Evolutionary conservation across 2,888 invertebrate species (phyloP), one percentile per base, ranked within the genome.

Genomic region (Asteroscopus sphinx): DNA sequence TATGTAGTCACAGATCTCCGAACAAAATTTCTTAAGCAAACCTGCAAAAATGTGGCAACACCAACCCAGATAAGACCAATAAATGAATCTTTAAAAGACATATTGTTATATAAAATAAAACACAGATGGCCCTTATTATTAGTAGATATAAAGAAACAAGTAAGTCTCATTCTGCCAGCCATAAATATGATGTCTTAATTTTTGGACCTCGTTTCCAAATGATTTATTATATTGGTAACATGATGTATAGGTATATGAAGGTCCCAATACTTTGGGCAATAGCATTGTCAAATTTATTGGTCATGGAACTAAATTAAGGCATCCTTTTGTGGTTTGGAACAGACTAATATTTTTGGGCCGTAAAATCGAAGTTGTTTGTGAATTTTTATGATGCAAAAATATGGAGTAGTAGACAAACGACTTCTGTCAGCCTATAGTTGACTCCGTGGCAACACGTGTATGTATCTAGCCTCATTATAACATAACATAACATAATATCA

Each of bases 101-200:
- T 41, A 42, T 42, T 47, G 37, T 53, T 8, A 42, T 60, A 72
- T 51, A 61, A 32, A 55, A 57, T 51, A 54, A 25, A 47, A 64
- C 56, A 55, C 64, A 41, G 68, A 71, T 71, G 75, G 75, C 73
- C 72, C 76, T 75, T 73, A 65, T 62, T 75, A 64, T 68, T 64
- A 75, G 72, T 73, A 75, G 76, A 68, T 70, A 70, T 56, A 52
- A 52, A 51, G 16, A 28, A 37, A 35, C 49, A 30, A 41, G 47
- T 60, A 54, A 53, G 46, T 58, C 54, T 28, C 65, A 56, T 60
- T 68, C 48, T 39, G 58, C 45, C 57, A 55, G 53, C 56, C 25
- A 60, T 71, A 73, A 73, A 60, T 54, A 65, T 51, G 68, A 69
- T 65, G 63, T 76, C 81, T 77, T 62, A 80, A 79, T 80, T 80